A percentile compares a stretch with the other conserved stretches of the same genome.
Evolutionary conservation across 2,888 invertebrate genomes (phyloP).

Genomic region (Lithosia quadra): DNA sequence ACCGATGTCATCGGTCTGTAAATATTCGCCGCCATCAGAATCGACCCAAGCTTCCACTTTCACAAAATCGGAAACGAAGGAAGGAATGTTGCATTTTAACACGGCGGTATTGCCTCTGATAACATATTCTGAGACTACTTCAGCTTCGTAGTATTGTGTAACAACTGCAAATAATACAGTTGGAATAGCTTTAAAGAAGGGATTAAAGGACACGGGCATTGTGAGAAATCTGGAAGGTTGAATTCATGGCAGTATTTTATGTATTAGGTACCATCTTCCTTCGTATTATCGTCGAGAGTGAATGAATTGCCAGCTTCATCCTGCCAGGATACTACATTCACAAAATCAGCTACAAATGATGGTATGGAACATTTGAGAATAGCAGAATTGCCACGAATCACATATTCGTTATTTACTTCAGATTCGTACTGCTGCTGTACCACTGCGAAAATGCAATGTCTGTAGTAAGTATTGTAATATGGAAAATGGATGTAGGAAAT

Average conservation of each 20-base stretch:
- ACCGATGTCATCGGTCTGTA: conserved; percentile 92
- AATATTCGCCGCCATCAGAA: conserved; percentile 90
- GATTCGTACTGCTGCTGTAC: conserved; percentile 96
- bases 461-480: conserved; percentile 19
- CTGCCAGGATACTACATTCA: conserved; percentile 95
- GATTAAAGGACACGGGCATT: conserved; percentile 39
- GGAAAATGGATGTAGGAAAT: conserved; percentile 39
- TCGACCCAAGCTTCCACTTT: conserved; percentile 94
- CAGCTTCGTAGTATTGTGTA: conserved; percentile 95
- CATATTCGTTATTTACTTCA: conserved; percentile 97
- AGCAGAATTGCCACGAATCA: conserved; percentile 95
- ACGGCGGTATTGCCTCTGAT: conserved; percentile 95
- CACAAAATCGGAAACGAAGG: conserved; percentile 96
- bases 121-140: conserved; percentile 96
- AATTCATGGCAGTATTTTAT: conserved; percentile 12
- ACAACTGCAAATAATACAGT: conserved; percentile 89
- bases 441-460: conserved; percentile 86
- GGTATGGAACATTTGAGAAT: conserved; percentile 96
- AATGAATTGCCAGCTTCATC: conserved; percentile 90
- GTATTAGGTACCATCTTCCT: conserved; percentile 71
- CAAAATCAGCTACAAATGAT: conserved; percentile 97
- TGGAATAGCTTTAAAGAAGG: conserved; percentile 22
- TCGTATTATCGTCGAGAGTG: conserved; percentile 68
- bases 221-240: conserved; percentile 28
- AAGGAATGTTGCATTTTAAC: conserved; percentile 95